phyloP scores from a whole-genome alignment of 2,888 invertebrate genomes.

The Cactoblastis cactorum region DNA sequence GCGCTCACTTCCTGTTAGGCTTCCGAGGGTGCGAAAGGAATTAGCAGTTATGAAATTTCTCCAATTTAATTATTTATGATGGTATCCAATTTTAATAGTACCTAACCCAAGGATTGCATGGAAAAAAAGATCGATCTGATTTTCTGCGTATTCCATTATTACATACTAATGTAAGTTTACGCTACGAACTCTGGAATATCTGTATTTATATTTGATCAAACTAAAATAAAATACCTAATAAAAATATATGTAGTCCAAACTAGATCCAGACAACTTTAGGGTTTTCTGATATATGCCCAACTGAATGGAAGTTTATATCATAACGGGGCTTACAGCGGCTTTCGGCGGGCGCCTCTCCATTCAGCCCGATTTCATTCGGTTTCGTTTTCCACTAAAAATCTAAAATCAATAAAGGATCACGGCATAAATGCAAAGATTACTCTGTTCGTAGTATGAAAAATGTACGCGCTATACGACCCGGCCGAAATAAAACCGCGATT shows the following conservation, averaged over 20 bases:
- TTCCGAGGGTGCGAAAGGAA: constrained; percentile 53
- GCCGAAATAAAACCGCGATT: constrained; percentile 78
- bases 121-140: too few species aligned
- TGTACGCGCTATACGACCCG: constrained; percentile 73
- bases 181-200: too few species aligned
- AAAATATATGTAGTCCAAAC: neutral
- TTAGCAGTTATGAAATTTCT: constrained; percentile 39
- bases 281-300: constrained; percentile 56
- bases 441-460: constrained; percentile 72
- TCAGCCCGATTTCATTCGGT: constrained; percentile 74
- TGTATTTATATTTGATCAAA: too few species aligned
- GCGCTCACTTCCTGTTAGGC: constrained; percentile 58
- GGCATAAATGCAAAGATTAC: constrained; percentile 78
- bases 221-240: neutral
- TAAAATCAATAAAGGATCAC: constrained; percentile 80
- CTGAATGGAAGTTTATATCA: constrained; percentile 75
- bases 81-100: neutral
- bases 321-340: constrained; percentile 71
- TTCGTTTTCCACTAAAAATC: constrained; percentile 77
- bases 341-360: constrained; percentile 73
- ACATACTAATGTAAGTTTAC: too few species aligned
- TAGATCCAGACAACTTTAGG: constrained; percentile 45
- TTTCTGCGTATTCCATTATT: too few species aligned
- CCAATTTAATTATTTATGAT: constrained; percentile 33
- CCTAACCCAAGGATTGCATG: too few species aligned